phyloP scores from a whole-genome alignment of 1,140 invertebrate genomes.

The Trichomalopsis sarcophagae region DNA sequence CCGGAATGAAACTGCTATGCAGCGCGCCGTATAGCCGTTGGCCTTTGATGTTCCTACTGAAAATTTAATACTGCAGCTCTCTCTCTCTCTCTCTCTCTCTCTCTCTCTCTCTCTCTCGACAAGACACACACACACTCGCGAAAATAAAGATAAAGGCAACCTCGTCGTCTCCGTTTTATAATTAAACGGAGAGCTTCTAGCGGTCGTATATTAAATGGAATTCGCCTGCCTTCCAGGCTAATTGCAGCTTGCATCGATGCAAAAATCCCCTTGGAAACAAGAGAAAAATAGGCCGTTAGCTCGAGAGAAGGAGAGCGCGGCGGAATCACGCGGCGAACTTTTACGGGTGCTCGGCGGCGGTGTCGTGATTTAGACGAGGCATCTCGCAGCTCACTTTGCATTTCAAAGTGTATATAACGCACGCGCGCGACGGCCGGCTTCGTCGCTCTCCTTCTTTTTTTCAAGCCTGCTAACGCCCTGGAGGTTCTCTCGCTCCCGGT shows the following conservation, averaged over 20 bases:
- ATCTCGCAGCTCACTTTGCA: slow-evolving; percentile 14
- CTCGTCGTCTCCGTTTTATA: not conserved
- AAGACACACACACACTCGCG: not conserved
- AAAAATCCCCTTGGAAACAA: not conserved
- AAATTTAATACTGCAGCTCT: slow-evolving; percentile 7
- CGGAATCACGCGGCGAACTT: not conserved
- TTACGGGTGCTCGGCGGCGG: not conserved
- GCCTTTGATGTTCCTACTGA: slow-evolving; percentile 29
- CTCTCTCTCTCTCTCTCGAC: not conserved
- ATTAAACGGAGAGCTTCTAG: not conserved
- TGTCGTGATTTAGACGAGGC: slow-evolving; percentile 33
- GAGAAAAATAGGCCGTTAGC: slow-evolving; percentile 2
- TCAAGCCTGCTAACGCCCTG: slow-evolving; percentile 10
- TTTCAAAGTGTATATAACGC: slow-evolving; percentile 5
- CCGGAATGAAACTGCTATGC: not conserved
- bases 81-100: too few relatives aligned
- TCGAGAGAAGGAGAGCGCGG: not conserved
- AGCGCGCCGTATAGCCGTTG: not conserved
- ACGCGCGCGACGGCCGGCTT: not conserved
- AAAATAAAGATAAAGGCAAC: not conserved
- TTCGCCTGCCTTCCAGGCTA: not conserved
- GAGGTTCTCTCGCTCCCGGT: not conserved
- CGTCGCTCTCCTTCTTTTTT: not conserved
- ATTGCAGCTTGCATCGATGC: not conserved
- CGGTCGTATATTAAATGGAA: slow-evolving; percentile 4